Conservation (phyloP, 1,140 invertebrate species). For the Bombus superbus region DNA sequence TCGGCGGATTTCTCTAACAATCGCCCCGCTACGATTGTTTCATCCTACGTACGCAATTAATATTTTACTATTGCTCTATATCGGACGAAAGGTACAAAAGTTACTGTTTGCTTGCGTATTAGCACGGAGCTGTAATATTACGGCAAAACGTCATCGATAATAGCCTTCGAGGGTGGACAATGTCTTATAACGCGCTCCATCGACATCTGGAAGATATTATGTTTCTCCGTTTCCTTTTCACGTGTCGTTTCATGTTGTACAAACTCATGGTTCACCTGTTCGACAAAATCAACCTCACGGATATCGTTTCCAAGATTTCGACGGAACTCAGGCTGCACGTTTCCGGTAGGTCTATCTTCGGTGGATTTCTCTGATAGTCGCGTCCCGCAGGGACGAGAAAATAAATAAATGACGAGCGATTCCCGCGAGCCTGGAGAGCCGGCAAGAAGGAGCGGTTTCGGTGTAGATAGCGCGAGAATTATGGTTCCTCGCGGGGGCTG, state of each 20-base stretch:
- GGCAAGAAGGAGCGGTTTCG: slow-evolving; percentile 71
- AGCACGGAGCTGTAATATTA: too few relatives aligned
- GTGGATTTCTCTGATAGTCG: slow-evolving; percentile 63
- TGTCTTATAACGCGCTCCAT: neutral
- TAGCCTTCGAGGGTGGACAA: neutral
- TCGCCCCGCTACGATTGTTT: too few relatives aligned
- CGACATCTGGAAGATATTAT: neutral
- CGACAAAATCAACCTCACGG: neutral
- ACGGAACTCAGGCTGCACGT: too few relatives aligned
- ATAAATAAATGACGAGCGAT: slow-evolving; percentile 80
- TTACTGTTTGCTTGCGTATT: too few relatives aligned
- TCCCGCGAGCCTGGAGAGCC: slow-evolving; percentile 62
- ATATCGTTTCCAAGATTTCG: neutral
- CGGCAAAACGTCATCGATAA: fast-evolving
- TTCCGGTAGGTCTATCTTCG: slow-evolving; percentile 35
- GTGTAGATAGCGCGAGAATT: slow-evolving; percentile 80
- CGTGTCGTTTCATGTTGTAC: neutral
- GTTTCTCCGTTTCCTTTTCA: neutral
- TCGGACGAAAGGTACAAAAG: too few relatives aligned
- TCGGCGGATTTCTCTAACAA: too few relatives aligned
- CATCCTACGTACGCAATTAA: too few relatives aligned
- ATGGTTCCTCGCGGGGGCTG: slow-evolving; percentile 70
- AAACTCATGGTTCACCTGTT: neutral
- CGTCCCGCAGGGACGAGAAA: slow-evolving; percentile 70
- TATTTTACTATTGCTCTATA: too few relatives aligned